Conservation (phyloP, 2,888 invertebrate species). For the Oscheius myriophilus region DNA sequence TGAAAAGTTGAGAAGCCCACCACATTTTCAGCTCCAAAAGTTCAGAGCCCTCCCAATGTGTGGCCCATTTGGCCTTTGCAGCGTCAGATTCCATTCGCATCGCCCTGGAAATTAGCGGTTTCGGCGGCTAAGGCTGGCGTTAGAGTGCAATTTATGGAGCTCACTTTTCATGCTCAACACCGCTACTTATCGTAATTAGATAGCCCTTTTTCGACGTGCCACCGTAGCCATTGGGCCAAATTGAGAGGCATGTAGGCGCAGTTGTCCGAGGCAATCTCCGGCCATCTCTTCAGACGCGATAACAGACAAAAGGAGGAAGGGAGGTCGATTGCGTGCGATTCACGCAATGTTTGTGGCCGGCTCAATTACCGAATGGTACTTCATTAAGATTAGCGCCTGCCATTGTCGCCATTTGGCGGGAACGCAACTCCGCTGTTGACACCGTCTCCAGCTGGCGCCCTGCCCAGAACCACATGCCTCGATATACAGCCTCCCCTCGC, state of each 20-base stretch:
- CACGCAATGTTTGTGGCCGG: conserved; percentile 24
- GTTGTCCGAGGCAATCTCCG: conserved; percentile 7
- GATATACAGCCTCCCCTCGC: conserved; percentile 11
- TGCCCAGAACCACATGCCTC: conserved; percentile 28
- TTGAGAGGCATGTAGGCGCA: conserved; percentile 16
- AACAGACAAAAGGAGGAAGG: conserved; percentile 4
- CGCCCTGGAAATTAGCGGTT: not conserved
- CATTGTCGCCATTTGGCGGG: conserved; percentile 23
- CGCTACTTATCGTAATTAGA: conserved; percentile 22
- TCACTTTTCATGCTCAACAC: conserved; percentile 34
- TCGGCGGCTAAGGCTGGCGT: conserved; percentile 7
- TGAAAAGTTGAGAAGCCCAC: too few relatives aligned
- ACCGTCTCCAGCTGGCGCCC: too few relatives aligned
- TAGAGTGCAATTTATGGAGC: conserved; percentile 19
- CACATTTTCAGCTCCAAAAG: not conserved
- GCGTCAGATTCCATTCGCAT: not conserved
- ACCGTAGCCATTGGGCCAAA: conserved; percentile 8
- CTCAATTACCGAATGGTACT: conserved; percentile 30
- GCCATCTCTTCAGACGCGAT: conserved; percentile 26
- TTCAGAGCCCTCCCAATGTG: not conserved
- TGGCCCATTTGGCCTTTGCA: not conserved
- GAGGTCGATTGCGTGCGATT: conserved; percentile 25
- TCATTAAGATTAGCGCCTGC: conserved; percentile 29
- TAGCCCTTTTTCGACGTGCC: not conserved
- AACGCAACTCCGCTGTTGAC: too few relatives aligned